A percentile compares a stretch with the other conserved stretches of the same genome.
Evolutionary conservation across 2,888 invertebrate genomes (phyloP).

Genomic region (Helleia helle): DNA sequence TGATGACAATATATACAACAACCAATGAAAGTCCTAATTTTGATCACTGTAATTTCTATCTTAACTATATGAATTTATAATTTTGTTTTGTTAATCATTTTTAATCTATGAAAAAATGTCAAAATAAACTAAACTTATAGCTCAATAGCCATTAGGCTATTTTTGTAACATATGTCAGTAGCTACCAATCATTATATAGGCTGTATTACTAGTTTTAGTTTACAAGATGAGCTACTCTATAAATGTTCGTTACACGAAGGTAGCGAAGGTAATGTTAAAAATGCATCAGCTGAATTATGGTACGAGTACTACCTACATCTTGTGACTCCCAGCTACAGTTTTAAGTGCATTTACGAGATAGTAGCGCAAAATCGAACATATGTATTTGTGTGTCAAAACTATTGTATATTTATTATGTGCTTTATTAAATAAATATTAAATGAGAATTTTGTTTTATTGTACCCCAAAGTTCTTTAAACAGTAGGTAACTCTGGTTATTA

Average conservation of each 20-base stretch:
- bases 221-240: not conserved
- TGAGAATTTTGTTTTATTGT: not conserved
- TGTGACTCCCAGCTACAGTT: slow-evolving; percentile 15
- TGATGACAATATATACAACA: too few relatives aligned
- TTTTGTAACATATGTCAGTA: not conserved
- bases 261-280: slow-evolving; percentile 17
- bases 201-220: not conserved
- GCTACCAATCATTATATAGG: not conserved
- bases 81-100: too few relatives aligned
- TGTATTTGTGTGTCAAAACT: slow-evolving; percentile 11
- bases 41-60: too few relatives aligned
- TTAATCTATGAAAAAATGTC: too few relatives aligned
- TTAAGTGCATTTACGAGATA: slow-evolving; percentile 18
- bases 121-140: too few relatives aligned
- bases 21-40: too few relatives aligned
- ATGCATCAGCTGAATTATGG: slow-evolving; percentile 17
- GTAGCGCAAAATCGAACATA: slow-evolving; percentile 11
- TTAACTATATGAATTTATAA: too few relatives aligned
- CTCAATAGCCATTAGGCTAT: not conserved
- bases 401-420: slow-evolving; percentile 2
- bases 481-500: too few relatives aligned
- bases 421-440: slow-evolving; percentile 3
- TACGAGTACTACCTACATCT: slow-evolving; percentile 13
- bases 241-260: not conserved
- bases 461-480: too few relatives aligned